Percentiles rank a stretch among this genome's conserved stretches.
These are phyloP conservation scores for Engystomops pustulosus DNA, from an alignment of 2,113 vertebrate genomes.

Conservation along the genomic window DNA sequence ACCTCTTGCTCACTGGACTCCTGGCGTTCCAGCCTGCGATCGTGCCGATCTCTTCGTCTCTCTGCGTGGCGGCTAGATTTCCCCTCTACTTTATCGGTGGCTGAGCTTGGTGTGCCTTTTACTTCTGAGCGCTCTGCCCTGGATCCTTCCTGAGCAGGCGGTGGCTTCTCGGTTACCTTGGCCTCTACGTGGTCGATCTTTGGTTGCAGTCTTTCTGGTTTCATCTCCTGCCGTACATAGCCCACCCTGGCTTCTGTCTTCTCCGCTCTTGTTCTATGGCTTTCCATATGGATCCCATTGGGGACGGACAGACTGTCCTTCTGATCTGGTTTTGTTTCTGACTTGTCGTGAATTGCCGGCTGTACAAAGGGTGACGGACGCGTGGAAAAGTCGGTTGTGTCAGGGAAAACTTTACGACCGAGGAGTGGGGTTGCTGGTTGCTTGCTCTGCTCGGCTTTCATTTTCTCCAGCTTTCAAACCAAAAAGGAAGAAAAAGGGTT, in stretches of 20 bases:
- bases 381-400: slow-evolving; percentile 78
- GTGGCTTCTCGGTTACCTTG: slow-evolving; percentile 65
- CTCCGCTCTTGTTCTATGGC: slow-evolving; percentile 64
- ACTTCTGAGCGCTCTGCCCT: slow-evolving; percentile 63
- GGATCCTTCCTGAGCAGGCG: slow-evolving; percentile 9
- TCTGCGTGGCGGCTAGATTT: slow-evolving; percentile 78
- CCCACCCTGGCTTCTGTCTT: slow-evolving; percentile 71
- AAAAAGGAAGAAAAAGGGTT: not conserved
- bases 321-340: slow-evolving; percentile 69
- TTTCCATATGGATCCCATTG: slow-evolving; percentile 69
- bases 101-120: slow-evolving; percentile 72
- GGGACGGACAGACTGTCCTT: slow-evolving; percentile 72
- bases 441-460: slow-evolving; percentile 87
- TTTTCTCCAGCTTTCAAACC: slow-evolving; percentile 83
- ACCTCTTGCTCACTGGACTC: slow-evolving; percentile 90
- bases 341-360: slow-evolving; percentile 79
- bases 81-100: slow-evolving; percentile 73
- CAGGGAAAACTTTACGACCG: slow-evolving; percentile 89
- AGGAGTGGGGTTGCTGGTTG: slow-evolving; percentile 87
- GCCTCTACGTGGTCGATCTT: slow-evolving; percentile 82
- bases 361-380: slow-evolving; percentile 76
- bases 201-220: slow-evolving; percentile 83
- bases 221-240: slow-evolving; percentile 86
- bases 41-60: slow-evolving; percentile 78
- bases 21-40: slow-evolving; percentile 79